Evolutionary conservation across 2,888 invertebrate genomes (phyloP).

Genomic region (Tipula vernalis): DNA sequence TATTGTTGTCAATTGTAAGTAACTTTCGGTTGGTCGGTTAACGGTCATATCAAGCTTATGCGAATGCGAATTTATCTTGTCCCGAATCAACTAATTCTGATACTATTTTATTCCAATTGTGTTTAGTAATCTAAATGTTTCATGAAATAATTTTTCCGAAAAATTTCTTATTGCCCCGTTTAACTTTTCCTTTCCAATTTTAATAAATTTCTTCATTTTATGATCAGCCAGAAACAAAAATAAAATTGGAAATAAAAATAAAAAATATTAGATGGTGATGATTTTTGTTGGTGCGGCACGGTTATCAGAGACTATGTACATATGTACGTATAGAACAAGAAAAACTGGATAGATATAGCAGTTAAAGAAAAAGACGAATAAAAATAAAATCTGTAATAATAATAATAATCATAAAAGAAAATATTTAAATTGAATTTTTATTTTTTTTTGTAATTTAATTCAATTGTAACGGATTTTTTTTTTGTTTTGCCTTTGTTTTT

Average conservation of each 20-base stretch:
- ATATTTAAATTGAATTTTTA: neutral
- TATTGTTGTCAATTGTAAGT: too few relatives aligned
- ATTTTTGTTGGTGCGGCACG: neutral
- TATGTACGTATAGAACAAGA: neutral
- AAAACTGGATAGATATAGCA: neutral
- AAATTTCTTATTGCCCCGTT: neutral
- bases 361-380: neutral
- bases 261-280: neutral
- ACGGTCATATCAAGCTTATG: too few relatives aligned
- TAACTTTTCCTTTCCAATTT: neutral
- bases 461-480: neutral
- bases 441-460: neutral
- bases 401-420: conserved; percentile 4
- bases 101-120: too few relatives aligned
- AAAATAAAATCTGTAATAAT: neutral
- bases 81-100: too few relatives aligned
- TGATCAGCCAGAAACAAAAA: neutral
- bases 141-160: neutral
- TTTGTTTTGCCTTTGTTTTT: neutral
- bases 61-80: too few relatives aligned
- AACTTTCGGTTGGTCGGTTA: too few relatives aligned
- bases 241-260: too few relatives aligned
- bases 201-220: neutral
- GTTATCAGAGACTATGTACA: neutral
- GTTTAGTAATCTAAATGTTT: too few relatives aligned